Conservation (phyloP, 2,113 vertebrate species). For the Cyprichromis sp. region DNA sequence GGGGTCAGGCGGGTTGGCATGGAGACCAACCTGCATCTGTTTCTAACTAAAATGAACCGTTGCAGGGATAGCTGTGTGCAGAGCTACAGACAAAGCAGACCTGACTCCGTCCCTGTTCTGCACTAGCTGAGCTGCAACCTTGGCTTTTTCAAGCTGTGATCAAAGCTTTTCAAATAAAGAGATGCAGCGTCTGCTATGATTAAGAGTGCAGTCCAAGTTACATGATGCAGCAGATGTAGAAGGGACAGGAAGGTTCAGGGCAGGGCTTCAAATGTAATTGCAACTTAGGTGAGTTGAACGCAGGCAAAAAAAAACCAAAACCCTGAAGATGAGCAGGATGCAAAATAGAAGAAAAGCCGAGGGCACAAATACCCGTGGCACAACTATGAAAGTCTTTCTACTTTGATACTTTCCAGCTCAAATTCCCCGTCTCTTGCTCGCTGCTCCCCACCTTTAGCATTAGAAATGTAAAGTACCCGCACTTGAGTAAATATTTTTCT, state of each 20-base stretch:
- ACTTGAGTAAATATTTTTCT: not conserved
- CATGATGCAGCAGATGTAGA: not conserved
- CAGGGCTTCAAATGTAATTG: not conserved
- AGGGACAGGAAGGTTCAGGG: not conserved
- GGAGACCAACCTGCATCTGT: conserved; percentile 27
- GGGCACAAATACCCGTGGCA: not conserved
- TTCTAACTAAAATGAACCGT: not conserved
- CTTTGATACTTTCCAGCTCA: not conserved
- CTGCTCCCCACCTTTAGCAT: not conserved
- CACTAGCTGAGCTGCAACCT: not conserved
- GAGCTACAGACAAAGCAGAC: not conserved
- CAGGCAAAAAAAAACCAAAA: rapidly evolving
- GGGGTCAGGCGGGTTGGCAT: conserved; percentile 38
- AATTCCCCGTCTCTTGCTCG: not conserved
- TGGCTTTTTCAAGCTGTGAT: not conserved
- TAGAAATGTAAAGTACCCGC: not conserved
- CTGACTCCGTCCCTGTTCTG: not conserved
- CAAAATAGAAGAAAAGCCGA: not conserved
- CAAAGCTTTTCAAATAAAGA: not conserved
- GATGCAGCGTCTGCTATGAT: not conserved
- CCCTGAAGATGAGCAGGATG: not conserved
- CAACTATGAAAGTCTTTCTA: not conserved
- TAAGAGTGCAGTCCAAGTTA: not conserved
- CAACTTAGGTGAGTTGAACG: not conserved
- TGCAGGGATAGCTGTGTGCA: not conserved